Evolutionary conservation across 1,140 invertebrate genomes (phyloP), one percentile per base, ranked within the genome.

Genomic region (Drosophila pruinosa): DNA sequence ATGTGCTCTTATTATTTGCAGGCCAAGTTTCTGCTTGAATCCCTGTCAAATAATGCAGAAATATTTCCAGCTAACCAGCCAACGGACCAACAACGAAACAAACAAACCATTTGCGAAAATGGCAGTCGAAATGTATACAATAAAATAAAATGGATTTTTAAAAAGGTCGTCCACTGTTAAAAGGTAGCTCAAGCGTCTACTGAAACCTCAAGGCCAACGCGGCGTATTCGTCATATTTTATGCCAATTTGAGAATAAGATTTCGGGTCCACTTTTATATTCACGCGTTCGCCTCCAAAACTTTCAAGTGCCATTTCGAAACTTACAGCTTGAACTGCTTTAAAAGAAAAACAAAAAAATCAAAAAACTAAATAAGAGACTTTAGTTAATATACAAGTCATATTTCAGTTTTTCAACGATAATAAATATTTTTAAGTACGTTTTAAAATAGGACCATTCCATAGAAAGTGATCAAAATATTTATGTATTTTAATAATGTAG

Each of bases 11-110:
- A 65, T 72, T 68, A 68, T 54, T 61, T 67, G 22, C 69, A 41
- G 61, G 34, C 36, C 59, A 54, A 69, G 64, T 74, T 77, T 71
- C 67, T 75, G 77, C 65, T 80, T 58, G 77, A 68, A 73, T 78
- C 67, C 77, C 74, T 73, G 72, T 68, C 64, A 82, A 82, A 82
- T 82, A 82, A 82, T 82, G 78, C 78, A 78, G 74, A 82, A 82
- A 82, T 82, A 82, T 82, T 62, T 58, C 36, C 36, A 54, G 45
- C 45, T 36, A 72, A 69, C 39, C 63, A 53, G 57, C 45, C 34
- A 62, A 39, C 12, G 21, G 43, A n/a, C 39, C 59, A 26, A 31
- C 15, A 22, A 45, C n/a, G 6, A 1, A 57, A 50, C 39, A n/a
- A 76, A 47, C 56, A 53, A 79, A 59, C 31, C 63, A 34, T 56